Base-by-base conservation (phyloP, 2,797 vertebrate genomes). In the Lacerta viridis region DNA sequence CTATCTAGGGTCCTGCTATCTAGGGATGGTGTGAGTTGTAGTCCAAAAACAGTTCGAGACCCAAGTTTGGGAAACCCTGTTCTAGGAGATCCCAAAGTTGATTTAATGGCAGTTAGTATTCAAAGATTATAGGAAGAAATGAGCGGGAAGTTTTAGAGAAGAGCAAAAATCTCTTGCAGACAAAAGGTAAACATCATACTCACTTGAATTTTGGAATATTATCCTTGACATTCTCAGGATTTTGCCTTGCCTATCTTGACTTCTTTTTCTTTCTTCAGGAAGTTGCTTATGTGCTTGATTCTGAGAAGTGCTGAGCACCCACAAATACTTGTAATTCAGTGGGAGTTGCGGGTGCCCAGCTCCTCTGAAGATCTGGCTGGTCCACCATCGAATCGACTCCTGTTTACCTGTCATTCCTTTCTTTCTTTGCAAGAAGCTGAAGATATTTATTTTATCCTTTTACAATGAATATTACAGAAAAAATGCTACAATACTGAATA, bases 261-360 rank as follows among this genome's bases (percentile, higher is more conserved):
- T 61, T 59, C 33, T 72, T 29, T 72, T 13, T 55, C 72, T 69
- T 55, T 69, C 61, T 82, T 25, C 59, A 82, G 33, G 61, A 41
- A 46, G 72, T 76, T 86, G 50, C 71, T 76, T 59, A 69, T 77
- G 36, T 89, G 61, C 72, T 43, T 89, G 43, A 68, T 89, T 59
- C 84, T 89, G 79, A 82, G 84, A 89, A 89, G 88, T 89, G 88
- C 88, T 89, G 88, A 86, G 88, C 84, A 89, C 84, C 88, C 88
- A 89, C 88, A 89, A 89, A 89, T 89, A 89, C 88, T 86, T 43
- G 84, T 76, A 23, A 82, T 86, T 89, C 61, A 86, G 61, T 89
- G 71, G 79, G 84, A 86, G 88, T 89, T 89, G 88, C 88, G 88
- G 88, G 84, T 89, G 88, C 88, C 88, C 88, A 89, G 88, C 88